Evolutionary conservation across 2,888 invertebrate species (phyloP), one percentile per base, ranked within the genome.

Genomic region (Salpingus planirostris): DNA sequence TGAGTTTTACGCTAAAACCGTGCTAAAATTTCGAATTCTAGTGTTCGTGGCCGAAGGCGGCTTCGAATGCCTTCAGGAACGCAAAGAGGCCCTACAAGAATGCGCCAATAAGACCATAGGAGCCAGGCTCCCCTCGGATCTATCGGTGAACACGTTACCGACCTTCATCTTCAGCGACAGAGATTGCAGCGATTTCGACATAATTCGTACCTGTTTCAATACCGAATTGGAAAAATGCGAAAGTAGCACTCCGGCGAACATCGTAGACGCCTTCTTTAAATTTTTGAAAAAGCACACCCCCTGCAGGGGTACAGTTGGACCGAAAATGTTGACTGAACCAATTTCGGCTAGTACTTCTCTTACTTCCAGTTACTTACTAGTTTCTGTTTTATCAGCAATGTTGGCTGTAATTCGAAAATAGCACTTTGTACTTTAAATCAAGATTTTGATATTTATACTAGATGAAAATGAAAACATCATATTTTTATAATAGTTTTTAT

Each of bases 221-320:
- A 57, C 48, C 1, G 71, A 71, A 2, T 50, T 83, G 33, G 80
- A 80, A 49, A 65, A 64, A 2, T 87, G 87, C 49, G 51, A 60
- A 0, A 79, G 82, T 26, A 79, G 82, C 2, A 86, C 86, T 0
- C 82, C 86, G 0, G 78, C 76, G 18, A 86, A 87, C 62, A 77
- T 87, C 52, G 73, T 79, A 0, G 83, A 85, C 38, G 76, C 85
- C 0, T 67, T 86, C 31, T 77, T 85, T 54, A 74, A 72, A 42
- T 84, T 74, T 54, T 67, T 86, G 2, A 75, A 74, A 46, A 79
- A 78, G 50, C 73, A 73, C 21, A 75, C 79, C 0, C 76, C 77
- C 0, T 84, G 83, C 36, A 44, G 49, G 14, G 18, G 5, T 18
- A 8, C 18, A 8, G 18, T 18, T 18, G 18, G 5, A 6, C 18